phyloP scores from a whole-genome alignment of 2,113 vertebrate genomes.

The Tachuris rubrigastra region DNA sequence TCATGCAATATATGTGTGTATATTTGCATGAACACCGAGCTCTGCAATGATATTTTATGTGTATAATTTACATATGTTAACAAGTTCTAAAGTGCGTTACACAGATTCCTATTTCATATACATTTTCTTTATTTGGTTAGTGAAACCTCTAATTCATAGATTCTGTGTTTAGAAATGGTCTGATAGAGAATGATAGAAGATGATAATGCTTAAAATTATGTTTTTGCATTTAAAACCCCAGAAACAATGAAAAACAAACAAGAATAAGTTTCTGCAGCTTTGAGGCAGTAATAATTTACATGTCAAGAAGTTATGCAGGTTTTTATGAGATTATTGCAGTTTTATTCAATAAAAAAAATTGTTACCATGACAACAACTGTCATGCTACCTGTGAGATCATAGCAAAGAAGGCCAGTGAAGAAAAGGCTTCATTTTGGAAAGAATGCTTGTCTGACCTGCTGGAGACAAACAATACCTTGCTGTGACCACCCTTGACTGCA shows the following conservation, averaged over 20 bases:
- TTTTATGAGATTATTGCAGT: constrained; percentile 66
- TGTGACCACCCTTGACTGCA: background rate
- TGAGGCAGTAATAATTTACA: constrained; percentile 70
- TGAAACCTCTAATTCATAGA: background rate
- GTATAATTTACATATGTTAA: background rate
- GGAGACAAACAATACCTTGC: constrained; percentile 15
- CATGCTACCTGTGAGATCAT: constrained; percentile 57
- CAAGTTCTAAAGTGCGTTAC: background rate
- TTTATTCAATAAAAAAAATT: constrained; percentile 54
- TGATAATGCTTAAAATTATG: background rate
- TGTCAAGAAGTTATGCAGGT: constrained; percentile 60
- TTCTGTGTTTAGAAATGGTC: background rate
- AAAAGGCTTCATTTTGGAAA: constrained; percentile 53
- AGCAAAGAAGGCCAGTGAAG: constrained; percentile 39
- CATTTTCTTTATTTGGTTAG: background rate
- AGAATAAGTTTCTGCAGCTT: constrained; percentile 12
- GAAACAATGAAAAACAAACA: background rate
- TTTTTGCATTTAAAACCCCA: background rate
- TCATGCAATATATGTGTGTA: background rate
- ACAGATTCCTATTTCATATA: background rate
- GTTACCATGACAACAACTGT: constrained; percentile 69
- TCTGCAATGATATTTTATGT: background rate
- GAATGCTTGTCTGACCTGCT: constrained; percentile 50
- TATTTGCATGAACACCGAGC: background rate
- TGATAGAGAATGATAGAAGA: background rate